Conservation (phyloP, 2,888 invertebrate genomes). For the Dioctria rufipes region DNA sequence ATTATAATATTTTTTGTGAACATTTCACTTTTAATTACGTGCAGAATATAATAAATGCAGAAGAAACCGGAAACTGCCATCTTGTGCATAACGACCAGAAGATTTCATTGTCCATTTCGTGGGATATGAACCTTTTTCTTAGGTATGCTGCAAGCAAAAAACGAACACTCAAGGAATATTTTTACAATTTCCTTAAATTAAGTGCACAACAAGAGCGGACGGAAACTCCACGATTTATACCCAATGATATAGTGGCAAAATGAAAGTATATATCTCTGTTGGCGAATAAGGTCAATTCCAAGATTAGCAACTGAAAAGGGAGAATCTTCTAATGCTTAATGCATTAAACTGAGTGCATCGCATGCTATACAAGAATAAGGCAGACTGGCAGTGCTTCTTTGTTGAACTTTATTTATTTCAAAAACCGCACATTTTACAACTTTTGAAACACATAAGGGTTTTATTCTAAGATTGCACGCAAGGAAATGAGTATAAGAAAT, state of each 20-base stretch:
- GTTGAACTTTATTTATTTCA: constrained; percentile 23
- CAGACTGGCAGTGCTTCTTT: neutral
- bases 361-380: constrained; percentile 27
- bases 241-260: neutral
- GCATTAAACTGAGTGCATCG: constrained; percentile 48
- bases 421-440: neutral
- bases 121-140: too few relatives aligned
- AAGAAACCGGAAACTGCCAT: too few relatives aligned
- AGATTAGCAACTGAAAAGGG: constrained; percentile 26
- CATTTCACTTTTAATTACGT: too few relatives aligned
- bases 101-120: too few relatives aligned
- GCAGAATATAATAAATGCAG: too few relatives aligned
- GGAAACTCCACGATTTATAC: constrained; percentile 28
- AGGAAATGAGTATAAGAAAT: constrained; percentile 15
- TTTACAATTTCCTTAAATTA: constrained; percentile 40
- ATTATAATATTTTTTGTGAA: too few relatives aligned
- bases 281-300: constrained; percentile 29
- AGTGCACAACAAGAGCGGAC: constrained; percentile 36
- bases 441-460: neutral
- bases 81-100: neutral
- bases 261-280: neutral
- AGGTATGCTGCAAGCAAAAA: too few relatives aligned
- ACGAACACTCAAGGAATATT: too few relatives aligned
- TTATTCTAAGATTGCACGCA: too few relatives aligned
- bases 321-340: constrained; percentile 42